Evolutionary conservation across 2,113 vertebrate species (phyloP), one percentile per base, ranked within the genome.

Genomic region (Thryonomys swinderianus): DNA sequence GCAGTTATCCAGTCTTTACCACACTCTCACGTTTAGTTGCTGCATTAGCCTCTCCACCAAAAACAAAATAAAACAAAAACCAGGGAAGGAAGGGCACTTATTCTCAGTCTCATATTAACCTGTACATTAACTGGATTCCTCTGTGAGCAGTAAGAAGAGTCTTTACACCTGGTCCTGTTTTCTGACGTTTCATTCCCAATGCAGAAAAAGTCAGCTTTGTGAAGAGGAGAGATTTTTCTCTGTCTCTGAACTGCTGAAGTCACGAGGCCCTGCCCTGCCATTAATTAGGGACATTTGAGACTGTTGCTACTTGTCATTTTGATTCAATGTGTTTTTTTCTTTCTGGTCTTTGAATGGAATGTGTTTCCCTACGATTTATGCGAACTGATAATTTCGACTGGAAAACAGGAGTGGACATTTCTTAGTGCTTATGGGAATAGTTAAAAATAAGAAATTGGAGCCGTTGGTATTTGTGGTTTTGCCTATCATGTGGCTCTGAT

Each of bases 361-460:
- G 45, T 34, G 53, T 74, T 90, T 61, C 85, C n/a, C 53, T 53
- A 37, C 20, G 61, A 42, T 57, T 95, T 34, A 55, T 20, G 57
- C 16, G 93, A 95, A 62, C 89, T 61, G 59, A 89, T 85, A 13
- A 66, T 87, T 89, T 74, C 64, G 90, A 64, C 96, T 84, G 74
- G 55, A 88, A 96, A 85, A 80, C 67, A 88, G 84, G 89, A 95
- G 88, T 82, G 88, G 79, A 32, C 62, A 32, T 81, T 93, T 94
- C 88, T 69, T 83, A 18, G 34, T 94, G 67, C 85, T 94, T 51
- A 81, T 93, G 85, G 83, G 91, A 94, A 84, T n/a, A 34, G 61
- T 91, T 89, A 71, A 94, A 95, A 93, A 94, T 21, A 91, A 95
- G 91, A 94, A 59, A 92, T 62, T 7, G 42, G 61, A 93, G 84